A percentile compares a stretch with the other conserved stretches of the same genome.
Evolutionary conservation across 2,113 vertebrate species (phyloP).

Genomic region (Scytalopus superciliaris): DNA sequence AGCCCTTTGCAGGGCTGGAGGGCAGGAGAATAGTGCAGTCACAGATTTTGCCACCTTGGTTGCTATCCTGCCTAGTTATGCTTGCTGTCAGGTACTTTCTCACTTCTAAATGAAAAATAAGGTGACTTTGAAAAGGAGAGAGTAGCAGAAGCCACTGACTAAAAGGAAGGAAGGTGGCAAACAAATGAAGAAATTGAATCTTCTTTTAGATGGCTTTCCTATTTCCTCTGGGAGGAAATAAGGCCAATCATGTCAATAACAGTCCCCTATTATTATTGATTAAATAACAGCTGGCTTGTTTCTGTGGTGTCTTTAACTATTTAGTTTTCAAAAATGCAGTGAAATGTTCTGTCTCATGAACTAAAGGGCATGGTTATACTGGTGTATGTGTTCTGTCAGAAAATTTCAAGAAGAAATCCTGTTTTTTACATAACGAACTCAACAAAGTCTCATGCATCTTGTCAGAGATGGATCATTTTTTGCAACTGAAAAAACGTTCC

Average conservation of each 20-base stretch:
- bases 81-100: not conserved
- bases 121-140: not conserved
- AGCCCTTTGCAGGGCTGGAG: not conserved
- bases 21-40: not conserved
- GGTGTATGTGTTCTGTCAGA: not conserved
- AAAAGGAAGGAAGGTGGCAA: not conserved
- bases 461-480: not conserved
- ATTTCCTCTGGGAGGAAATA: not conserved
- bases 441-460: not conserved
- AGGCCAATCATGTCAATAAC: not conserved
- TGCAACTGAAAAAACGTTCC: rapidly evolving
- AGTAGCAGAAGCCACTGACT: not conserved
- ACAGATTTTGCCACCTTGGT: not conserved
- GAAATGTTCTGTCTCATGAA: not conserved
- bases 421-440: not conserved
- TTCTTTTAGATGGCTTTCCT: not conserved
- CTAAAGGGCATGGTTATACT: not conserved
- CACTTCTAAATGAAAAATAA: not conserved
- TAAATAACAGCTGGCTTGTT: not conserved
- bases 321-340: not conserved
- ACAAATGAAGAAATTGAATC: not conserved
- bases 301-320: not conserved
- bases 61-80: not conserved
- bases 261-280: not conserved
- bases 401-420: not conserved